Evolutionary conservation across 1,140 invertebrate genomes (phyloP), one percentile per base, ranked within the genome.

Genomic region (Sweltsa coloradensis): DNA sequence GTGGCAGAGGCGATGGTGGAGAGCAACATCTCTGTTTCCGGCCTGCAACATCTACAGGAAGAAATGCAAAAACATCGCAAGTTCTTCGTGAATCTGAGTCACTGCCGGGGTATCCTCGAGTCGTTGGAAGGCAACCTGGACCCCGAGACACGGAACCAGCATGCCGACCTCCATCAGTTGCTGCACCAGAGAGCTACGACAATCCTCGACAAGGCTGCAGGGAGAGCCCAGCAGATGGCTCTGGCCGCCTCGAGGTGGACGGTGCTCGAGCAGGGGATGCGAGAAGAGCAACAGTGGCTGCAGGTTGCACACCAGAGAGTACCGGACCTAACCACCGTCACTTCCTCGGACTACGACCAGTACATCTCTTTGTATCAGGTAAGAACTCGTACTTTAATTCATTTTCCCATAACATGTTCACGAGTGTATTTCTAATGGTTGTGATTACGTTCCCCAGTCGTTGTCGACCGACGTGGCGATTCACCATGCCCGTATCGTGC

Each of bases 31-130:
- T 74, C 76, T 2, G 84, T 86, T 1, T 75, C 70, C 29, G 78
- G 79, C 53, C 66, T 87, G 44, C 76, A 82, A 54, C 81, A 88
- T 55, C 63, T 90, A 7, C 82, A 85, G 55, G 83, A 89, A 56
- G 87, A 89, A 67, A 85, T 90, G 64, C 84, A 89, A 53, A 90
- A 87, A 57, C 85, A 89, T 58, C 72, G 85, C 34, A 88, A 87
- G 57, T 89, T 90, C 65, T 90, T 91, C 57, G 81, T 86, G 0
- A 89, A 88, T 55, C 62, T 92, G 7, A 89, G 85, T 55, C 85
- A 89, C 49, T 90, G 87, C 55, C 72, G 81, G 55, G 41, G 48
- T 19, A 85, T 89, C 51, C 64, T 92, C 16, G 86, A 90, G 62
- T 88, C 85, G 0, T 60, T 91, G 13, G 86, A 89, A 63, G 78